Conservation (phyloP, 2,797 vertebrate species). For the Rhinichthys osculus region DNA sequence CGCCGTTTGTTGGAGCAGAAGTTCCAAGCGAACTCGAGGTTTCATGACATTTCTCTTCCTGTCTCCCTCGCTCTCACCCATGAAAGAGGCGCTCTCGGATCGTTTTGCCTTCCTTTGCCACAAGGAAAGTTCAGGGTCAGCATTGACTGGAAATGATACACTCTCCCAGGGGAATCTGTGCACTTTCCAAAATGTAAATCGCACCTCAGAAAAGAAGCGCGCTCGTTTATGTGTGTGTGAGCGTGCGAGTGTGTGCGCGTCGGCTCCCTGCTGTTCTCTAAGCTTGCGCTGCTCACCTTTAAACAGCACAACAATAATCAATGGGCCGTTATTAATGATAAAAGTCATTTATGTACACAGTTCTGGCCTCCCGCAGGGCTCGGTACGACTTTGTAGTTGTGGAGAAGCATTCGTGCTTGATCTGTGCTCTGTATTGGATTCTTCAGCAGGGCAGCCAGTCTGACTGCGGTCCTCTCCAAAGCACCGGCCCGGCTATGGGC, state of each 20-base stretch:
- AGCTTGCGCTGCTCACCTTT: constrained; percentile 80
- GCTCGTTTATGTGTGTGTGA: constrained; percentile 28
- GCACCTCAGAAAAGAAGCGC: constrained; percentile 49
- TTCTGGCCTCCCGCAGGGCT: constrained; percentile 69
- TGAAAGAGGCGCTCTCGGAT: constrained; percentile 64
- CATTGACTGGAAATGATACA: constrained; percentile 80
- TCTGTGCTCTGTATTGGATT: constrained; percentile 65
- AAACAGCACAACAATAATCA: constrained; percentile 83
- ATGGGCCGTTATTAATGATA: constrained; percentile 83
- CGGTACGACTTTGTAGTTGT: constrained; percentile 68
- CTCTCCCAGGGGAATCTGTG: constrained; percentile 72
- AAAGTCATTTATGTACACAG: constrained; percentile 77
- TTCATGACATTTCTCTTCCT: constrained; percentile 43
- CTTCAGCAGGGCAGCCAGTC: constrained; percentile 42
- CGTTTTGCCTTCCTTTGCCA: constrained; percentile 64
- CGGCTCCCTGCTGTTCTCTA: constrained; percentile 72
- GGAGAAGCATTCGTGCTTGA: constrained; percentile 61
- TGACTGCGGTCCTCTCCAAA: constrained; percentile 29
- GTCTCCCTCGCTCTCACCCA: constrained; percentile 24
- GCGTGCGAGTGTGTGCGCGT: constrained; percentile 1
- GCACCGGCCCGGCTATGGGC: constrained; percentile 38
- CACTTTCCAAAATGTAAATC: constrained; percentile 85
- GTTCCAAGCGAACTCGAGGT: constrained; percentile 5
- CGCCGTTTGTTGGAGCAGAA: constrained; percentile 26
- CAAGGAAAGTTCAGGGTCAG: constrained; percentile 81